Evolutionary conservation across 64 coral and sea anemone species (phyloP), one percentile per base, ranked within the genome.

Genomic region (Stichodactyla mertensii): DNA sequence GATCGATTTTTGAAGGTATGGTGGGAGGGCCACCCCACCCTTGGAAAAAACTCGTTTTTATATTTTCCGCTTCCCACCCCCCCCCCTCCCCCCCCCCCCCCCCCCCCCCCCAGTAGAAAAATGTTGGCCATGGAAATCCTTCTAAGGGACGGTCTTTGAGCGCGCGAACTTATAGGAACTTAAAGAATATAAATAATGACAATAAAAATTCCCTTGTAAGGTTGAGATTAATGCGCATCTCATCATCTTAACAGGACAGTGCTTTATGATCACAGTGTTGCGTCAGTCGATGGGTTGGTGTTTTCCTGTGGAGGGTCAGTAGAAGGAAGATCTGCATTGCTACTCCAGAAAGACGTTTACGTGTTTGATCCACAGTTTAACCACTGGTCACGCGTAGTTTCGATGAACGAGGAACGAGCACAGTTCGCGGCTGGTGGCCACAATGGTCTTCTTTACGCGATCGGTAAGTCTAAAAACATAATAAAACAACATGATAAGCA

Each of bases 251-350:
- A n/a, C 28, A 89, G 85, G 16, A 83, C 79, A 31, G 69, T 74
- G 22, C 24, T 96, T 57, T 84, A 18, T 23, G 91, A 96, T 51
- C 94, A 96, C 61, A 84, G 88, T 15, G 54, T 96, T 16, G 82
- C 86, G 4, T 77, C 64, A 11, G 71, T 89, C 13, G 61, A 96
- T 86, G 94, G 81, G 14, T 64, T 78, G 10, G 92, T 96, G 9
- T 93, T 81, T 22, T 85, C 71, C n/a, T 88, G 88, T 52, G 94
- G 87, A 16, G 94, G 94, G 55, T 96, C 94, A 26, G 20, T 70
- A 10, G 94, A 96, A 84, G 94, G 94, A 52, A 87, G 77, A 64
- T 88, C 91, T 15, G 90, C 91, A 10, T 79, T 96, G 36, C 71
- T 96, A 36, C 85, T 96, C 55, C 88, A 90, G 82, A 87, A 96